Percentiles rank a stretch among this genome's conserved stretches.
These are phyloP conservation scores for Todiramphus chloris DNA, from an alignment of 2,113 vertebrate species.

Conservation along the genomic window DNA sequence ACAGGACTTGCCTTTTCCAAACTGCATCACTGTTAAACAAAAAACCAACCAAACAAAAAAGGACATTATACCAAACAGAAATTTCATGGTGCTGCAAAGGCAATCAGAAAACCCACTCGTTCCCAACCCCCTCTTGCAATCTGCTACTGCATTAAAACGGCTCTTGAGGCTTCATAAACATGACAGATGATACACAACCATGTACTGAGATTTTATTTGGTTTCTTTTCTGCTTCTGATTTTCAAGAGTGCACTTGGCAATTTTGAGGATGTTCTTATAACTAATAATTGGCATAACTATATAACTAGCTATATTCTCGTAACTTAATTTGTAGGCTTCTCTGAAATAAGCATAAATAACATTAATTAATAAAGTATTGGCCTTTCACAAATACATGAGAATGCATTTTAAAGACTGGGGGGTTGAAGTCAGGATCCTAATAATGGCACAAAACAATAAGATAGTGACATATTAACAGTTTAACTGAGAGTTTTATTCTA, in stretches of 20 bases:
- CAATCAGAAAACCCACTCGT: rapidly evolving
- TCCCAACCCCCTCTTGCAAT: background rate
- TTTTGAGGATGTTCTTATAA: background rate
- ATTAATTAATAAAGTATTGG: background rate
- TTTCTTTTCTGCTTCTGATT: background rate
- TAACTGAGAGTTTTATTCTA: background rate
- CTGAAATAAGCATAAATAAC: background rate
- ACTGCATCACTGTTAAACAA: conserved; percentile 82
- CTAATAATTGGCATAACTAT: background rate
- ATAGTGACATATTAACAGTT: background rate
- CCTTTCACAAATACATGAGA: background rate
- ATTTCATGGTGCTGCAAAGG: background rate
- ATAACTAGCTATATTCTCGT: background rate
- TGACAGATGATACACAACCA: background rate
- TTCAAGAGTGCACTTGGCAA: background rate
- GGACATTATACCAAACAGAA: background rate
- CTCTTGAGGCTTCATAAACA: background rate
- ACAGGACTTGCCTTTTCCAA: conserved; percentile 90
- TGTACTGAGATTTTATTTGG: background rate
- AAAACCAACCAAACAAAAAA: background rate
- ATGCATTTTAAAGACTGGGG: background rate
- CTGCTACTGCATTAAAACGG: background rate
- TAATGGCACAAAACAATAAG: background rate
- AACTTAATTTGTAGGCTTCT: background rate
- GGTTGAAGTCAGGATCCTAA: background rate